Conservation (phyloP, 2,113 vertebrate genomes). For the Podocnemis expansa region DNA sequence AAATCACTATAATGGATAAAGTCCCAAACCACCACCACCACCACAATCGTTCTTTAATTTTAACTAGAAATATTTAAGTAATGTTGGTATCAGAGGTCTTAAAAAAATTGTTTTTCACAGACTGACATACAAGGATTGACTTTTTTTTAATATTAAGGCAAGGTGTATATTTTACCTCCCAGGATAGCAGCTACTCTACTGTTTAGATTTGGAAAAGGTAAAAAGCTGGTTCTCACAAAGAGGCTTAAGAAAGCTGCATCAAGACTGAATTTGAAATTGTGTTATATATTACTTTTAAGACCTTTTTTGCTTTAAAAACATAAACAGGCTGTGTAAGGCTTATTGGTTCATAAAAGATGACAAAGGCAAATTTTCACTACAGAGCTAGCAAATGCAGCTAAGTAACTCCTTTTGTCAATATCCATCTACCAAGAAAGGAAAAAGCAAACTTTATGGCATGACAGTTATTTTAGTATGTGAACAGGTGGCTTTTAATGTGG, state of each 20-base stretch:
- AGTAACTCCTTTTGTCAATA: conserved; percentile 42
- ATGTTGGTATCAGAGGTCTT: background rate
- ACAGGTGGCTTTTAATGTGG: conserved; percentile 62
- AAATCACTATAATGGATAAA: conserved; percentile 2
- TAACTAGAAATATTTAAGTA: background rate
- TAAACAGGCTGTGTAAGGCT: background rate
- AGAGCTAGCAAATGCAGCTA: conserved; percentile 58
- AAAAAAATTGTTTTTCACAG: background rate
- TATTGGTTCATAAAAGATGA: conserved; percentile 53
- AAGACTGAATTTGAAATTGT: background rate
- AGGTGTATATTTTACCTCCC: background rate
- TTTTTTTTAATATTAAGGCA: background rate
- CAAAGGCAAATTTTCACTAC: conserved; percentile 19
- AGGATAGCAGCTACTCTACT: background rate
- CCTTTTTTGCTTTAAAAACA: background rate
- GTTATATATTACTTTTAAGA: background rate
- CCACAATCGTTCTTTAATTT: background rate
- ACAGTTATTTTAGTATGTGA: conserved; percentile 62
- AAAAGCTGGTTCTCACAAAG: background rate
- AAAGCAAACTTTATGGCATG: conserved; percentile 66
- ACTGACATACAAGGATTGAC: background rate
- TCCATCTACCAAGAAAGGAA: conserved; percentile 55
- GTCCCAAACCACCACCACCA: conserved; percentile 10
- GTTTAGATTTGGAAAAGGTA: background rate
- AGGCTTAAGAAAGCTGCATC: background rate